Evolutionary conservation across 1,140 invertebrate genomes (phyloP).

Genomic region (Rhopalosiphum maidis): DNA sequence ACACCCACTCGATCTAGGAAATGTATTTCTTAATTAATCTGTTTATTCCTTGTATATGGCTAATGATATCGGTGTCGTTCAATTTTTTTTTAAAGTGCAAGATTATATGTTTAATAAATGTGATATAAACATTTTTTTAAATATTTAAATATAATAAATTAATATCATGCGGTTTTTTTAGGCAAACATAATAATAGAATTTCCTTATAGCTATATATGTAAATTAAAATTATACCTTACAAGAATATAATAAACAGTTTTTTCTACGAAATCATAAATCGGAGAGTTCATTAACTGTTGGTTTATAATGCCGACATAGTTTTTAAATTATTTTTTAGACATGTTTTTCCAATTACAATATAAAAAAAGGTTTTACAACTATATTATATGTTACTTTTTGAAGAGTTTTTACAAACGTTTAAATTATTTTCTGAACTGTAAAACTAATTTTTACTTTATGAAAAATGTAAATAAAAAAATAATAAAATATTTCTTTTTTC

Average conservation of each 20-base stretch:
- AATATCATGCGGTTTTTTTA: not conserved
- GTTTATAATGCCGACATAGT: slow-evolving; percentile 9
- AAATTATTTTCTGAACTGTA: slow-evolving; percentile 3
- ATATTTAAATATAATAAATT: not conserved
- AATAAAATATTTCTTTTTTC: not conserved
- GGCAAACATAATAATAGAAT: not conserved
- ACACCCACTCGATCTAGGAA: not conserved
- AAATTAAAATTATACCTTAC: not conserved
- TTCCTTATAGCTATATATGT: not conserved
- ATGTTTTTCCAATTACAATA: not conserved
- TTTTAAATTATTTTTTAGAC: not conserved
- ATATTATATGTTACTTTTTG: not conserved
- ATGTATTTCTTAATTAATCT: slow-evolving; percentile 22
- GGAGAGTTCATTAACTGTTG: not conserved
- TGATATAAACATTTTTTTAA: not conserved
- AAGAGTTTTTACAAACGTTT: not conserved
- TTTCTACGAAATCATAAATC: not conserved
- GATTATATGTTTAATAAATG: not conserved
- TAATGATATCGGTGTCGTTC: not conserved
- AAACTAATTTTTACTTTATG: not conserved
- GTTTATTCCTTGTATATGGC: not conserved
- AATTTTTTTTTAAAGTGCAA: not conserved
- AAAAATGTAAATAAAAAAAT: not conserved
- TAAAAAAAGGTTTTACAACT: not conserved
- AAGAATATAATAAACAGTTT: not conserved